phyloP scores from a whole-genome alignment of 2,888 invertebrate species.

The Lithophane socia region DNA sequence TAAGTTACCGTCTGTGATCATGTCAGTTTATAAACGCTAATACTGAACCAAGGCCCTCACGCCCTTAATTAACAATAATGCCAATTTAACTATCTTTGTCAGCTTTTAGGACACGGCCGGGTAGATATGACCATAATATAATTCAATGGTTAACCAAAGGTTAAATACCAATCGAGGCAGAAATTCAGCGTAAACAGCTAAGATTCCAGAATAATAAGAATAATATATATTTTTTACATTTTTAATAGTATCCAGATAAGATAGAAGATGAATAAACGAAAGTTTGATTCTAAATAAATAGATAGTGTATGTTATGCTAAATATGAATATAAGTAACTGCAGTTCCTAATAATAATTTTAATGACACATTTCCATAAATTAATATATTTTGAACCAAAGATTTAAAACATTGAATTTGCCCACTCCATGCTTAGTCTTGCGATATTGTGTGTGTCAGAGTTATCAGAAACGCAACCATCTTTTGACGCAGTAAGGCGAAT shows the following conservation, averaged over 20 bases:
- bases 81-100: background rate
- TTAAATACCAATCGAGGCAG: background rate
- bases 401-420: background rate
- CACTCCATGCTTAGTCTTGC: background rate
- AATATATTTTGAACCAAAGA: background rate
- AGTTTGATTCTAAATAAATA: no score
- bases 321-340: background rate
- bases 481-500: background rate
- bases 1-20: background rate
- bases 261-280: no score
- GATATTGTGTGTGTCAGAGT: background rate
- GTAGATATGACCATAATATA: background rate
- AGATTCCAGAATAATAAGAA: background rate
- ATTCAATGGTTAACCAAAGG: background rate
- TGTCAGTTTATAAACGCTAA: background rate
- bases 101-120: background rate
- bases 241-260: no score
- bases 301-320: background rate
- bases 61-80: background rate
- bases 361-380: constrained; percentile 1
- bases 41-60: background rate
- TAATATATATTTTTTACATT: no score
- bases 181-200: background rate
- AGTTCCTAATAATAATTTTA: background rate
- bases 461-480: background rate